phyloP scores from a whole-genome alignment of 2,797 vertebrate species.

The Liasis olivaceus region DNA sequence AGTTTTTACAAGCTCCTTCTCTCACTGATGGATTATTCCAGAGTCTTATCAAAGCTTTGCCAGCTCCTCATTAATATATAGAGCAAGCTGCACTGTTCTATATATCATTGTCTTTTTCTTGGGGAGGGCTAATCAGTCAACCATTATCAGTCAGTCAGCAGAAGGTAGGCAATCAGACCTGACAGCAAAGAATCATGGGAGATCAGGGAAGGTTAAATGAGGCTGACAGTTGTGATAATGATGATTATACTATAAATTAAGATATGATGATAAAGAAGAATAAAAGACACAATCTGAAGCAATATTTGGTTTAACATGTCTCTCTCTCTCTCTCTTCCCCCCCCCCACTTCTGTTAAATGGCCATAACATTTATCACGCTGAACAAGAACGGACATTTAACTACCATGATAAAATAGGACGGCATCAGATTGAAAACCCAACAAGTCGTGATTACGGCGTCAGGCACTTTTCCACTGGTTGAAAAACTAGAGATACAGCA shows the following conservation, averaged over 20 bases:
- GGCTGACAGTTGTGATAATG: slow-evolving; percentile 91
- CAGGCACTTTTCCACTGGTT: slow-evolving; percentile 81
- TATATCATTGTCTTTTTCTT: slow-evolving; percentile 88
- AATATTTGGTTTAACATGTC: slow-evolving; percentile 89
- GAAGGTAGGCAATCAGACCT: slow-evolving; percentile 86
- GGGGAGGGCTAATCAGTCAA: slow-evolving; percentile 87
- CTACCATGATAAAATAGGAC: slow-evolving; percentile 82
- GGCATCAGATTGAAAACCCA: slow-evolving; percentile 86
- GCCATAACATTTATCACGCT: slow-evolving; percentile 83
- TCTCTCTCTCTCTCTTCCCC: slow-evolving; percentile 72
- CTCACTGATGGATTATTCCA: slow-evolving; percentile 82
- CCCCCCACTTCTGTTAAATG: slow-evolving; percentile 78
- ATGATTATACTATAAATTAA: slow-evolving; percentile 95
- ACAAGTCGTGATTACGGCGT: slow-evolving; percentile 85
- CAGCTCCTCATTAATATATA: slow-evolving; percentile 93
- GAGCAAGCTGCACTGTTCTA: slow-evolving; percentile 79
- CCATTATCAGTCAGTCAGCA: slow-evolving; percentile 87
- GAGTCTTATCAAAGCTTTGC: slow-evolving; percentile 89
- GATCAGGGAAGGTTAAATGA: slow-evolving; percentile 88
- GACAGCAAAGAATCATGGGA: slow-evolving; percentile 88
- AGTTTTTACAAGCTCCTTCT: slow-evolving; percentile 78
- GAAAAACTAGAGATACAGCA: slow-evolving; percentile 77
- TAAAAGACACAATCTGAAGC: slow-evolving; percentile 86
- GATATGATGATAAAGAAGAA: slow-evolving; percentile 90
- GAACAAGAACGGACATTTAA: slow-evolving; percentile 85